Evolutionary conservation across 2,888 invertebrate genomes (phyloP).

Genomic region (Herminia tarsipennalis): DNA sequence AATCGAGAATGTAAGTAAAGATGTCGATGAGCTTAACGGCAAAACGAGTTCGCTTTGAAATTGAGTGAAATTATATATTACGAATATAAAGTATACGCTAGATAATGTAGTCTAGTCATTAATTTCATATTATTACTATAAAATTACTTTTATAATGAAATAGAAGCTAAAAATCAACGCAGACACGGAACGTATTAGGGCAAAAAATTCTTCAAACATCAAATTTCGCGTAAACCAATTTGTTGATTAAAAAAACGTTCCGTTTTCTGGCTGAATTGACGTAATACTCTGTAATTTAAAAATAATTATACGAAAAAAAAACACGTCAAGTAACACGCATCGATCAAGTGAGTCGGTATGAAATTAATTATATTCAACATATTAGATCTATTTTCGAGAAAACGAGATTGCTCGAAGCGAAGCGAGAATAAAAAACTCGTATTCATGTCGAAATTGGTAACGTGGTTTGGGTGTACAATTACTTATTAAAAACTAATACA

Average conservation of each 20-base stretch:
- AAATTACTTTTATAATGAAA: constrained; percentile 72
- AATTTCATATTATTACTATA: constrained; percentile 57
- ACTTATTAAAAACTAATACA: constrained; percentile 80
- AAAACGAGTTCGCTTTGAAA: constrained; percentile 52
- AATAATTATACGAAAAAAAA: constrained; percentile 74
- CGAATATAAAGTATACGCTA: constrained; percentile 44
- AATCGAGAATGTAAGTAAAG: constrained; percentile 46
- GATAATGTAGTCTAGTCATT: constrained; percentile 52
- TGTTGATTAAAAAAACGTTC: constrained; percentile 56
- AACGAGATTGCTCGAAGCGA: constrained; percentile 77
- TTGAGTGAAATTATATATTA: constrained; percentile 58
- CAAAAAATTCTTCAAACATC: constrained; percentile 66
- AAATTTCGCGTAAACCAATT: constrained; percentile 75
- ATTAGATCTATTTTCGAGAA: constrained; percentile 84
- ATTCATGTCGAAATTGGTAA: constrained; percentile 81
- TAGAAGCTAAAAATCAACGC: constrained; percentile 44
- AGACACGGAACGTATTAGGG: constrained; percentile 45
- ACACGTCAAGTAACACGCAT: constrained; percentile 73
- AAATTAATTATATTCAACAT: constrained; percentile 83
- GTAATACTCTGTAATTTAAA: constrained; percentile 81
- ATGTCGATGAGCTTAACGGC: constrained; percentile 35
- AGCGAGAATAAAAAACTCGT: constrained; percentile 71
- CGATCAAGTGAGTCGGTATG: constrained; percentile 75
- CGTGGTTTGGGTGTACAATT: constrained; percentile 77
- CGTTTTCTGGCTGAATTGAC: constrained; percentile 75